Conservation (phyloP, 2,113 vertebrate genomes). For the Pterophyllum scalare region DNA sequence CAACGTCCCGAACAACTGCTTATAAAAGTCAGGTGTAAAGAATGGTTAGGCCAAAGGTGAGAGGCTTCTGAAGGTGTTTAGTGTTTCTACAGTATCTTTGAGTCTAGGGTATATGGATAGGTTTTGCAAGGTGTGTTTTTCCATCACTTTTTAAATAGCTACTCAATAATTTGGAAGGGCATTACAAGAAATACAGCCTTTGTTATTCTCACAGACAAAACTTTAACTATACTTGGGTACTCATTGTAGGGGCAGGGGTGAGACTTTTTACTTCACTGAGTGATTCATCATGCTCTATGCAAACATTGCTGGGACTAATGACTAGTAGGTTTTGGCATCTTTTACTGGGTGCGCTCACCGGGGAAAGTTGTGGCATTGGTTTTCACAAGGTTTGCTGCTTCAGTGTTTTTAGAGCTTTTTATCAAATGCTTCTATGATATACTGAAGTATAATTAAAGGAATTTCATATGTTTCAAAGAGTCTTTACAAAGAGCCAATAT, state of each 20-base stretch:
- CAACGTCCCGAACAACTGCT: neutral
- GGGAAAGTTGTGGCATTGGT: neutral
- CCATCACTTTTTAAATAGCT: neutral
- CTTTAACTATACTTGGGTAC: neutral
- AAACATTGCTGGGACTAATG: neutral
- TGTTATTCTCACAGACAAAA: neutral
- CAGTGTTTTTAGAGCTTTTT: too few relatives aligned
- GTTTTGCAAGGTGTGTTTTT: neutral
- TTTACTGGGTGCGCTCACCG: neutral
- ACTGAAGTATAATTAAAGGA: too few relatives aligned
- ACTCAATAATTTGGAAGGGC: neutral
- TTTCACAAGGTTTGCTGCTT: too few relatives aligned
- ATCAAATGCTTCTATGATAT: too few relatives aligned
- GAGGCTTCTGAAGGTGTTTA: neutral
- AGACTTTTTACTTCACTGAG: neutral
- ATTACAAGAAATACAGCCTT: neutral
- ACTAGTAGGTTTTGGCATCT: neutral
- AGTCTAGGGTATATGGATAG: neutral
- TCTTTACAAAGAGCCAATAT: too few relatives aligned
- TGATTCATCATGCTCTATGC: neutral
- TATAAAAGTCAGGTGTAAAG: neutral
- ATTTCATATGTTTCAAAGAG: too few relatives aligned
- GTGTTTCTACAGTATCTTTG: neutral
- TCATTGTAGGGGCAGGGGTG: neutral
- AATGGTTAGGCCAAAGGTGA: conserved; percentile 19